Evolutionary conservation across 2,888 invertebrate genomes (phyloP).

Genomic region (Philaethria dido): DNA sequence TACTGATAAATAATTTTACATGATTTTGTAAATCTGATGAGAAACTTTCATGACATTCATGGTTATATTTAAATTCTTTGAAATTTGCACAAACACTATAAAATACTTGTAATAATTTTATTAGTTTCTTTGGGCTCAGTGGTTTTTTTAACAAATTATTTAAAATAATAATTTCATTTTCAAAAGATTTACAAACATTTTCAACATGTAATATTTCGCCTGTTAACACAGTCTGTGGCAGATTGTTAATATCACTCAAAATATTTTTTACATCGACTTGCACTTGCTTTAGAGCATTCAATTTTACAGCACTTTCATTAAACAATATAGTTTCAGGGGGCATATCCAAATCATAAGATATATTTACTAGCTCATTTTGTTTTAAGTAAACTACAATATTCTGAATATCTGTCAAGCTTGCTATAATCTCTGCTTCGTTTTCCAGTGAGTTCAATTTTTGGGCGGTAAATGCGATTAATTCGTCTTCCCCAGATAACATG

Average conservation of each 20-base stretch:
- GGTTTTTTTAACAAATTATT: constrained; percentile 60
- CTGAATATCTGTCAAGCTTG: constrained; percentile 66
- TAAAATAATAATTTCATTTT: constrained; percentile 65
- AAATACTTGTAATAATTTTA: constrained; percentile 70
- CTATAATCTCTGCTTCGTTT: constrained; percentile 64
- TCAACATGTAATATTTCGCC: constrained; percentile 63
- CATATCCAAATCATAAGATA: constrained; percentile 57
- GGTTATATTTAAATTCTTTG: constrained; percentile 55
- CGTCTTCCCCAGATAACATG: constrained; percentile 63
- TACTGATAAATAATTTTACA: constrained; percentile 44
- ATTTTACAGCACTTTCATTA: constrained; percentile 54
- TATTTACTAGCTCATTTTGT: constrained; percentile 67
- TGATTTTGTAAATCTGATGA: constrained; percentile 55
- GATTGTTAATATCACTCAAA: constrained; percentile 61
- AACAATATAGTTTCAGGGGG: not conserved
- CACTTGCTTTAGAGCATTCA: constrained; percentile 60
- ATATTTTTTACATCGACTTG: constrained; percentile 62
- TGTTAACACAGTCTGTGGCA: constrained; percentile 53
- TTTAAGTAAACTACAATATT: constrained; percentile 48
- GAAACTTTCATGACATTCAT: constrained; percentile 51
- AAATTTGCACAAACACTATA: constrained; percentile 56
- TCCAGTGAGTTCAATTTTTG: constrained; percentile 52
- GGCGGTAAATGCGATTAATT: constrained; percentile 62
- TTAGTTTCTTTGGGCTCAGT: constrained; percentile 64
- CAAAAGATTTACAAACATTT: constrained; percentile 65